A percentile compares a stretch with the other conserved stretches of the same genome.
phyloP scores from a whole-genome alignment of 2,797 vertebrate species.

The Galagoides demidoff region DNA sequence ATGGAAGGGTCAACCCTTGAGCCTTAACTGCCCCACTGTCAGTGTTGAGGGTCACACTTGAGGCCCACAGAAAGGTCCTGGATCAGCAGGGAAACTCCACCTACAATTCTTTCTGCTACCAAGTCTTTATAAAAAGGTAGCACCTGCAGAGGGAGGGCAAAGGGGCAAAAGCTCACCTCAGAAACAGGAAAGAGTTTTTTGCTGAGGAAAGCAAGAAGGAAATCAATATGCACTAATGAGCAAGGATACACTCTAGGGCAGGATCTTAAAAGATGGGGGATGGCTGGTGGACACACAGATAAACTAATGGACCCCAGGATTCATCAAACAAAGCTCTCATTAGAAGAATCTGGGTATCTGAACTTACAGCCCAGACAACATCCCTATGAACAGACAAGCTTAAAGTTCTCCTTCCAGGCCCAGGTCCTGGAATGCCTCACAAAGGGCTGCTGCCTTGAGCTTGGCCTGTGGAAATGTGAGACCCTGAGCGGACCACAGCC shows the following conservation, averaged over 20 bases:
- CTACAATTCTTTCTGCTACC: not conserved
- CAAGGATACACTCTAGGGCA: slow-evolving; percentile 33
- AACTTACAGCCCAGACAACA: not conserved
- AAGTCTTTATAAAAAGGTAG: slow-evolving; percentile 44
- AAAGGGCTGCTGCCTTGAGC: not conserved
- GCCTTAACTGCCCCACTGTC: not conserved
- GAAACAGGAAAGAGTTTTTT: slow-evolving; percentile 24
- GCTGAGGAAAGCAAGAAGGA: slow-evolving; percentile 41
- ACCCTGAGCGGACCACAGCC: slow-evolving; percentile 70
- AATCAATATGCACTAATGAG: slow-evolving; percentile 12
- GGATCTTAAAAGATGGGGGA: not conserved
- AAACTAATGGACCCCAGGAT: slow-evolving; percentile 39
- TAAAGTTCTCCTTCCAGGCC: slow-evolving; percentile 39
- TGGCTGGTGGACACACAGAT: slow-evolving; percentile 48
- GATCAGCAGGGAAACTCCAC: not conserved
- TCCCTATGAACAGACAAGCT: slow-evolving; percentile 46
- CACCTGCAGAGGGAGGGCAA: slow-evolving; percentile 31
- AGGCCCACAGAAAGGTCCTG: not conserved
- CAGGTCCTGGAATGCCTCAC: not conserved
- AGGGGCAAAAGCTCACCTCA: slow-evolving; percentile 47
- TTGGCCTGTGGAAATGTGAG: slow-evolving; percentile 53
- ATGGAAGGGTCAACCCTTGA: not conserved
- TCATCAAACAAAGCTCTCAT: slow-evolving; percentile 51
- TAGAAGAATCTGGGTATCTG: slow-evolving; percentile 52
- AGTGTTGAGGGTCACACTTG: not conserved